Evolutionary conservation across 2,797 vertebrate genomes (phyloP), one percentile per base, ranked within the genome.

Genomic region (Mico argentatus): DNA sequence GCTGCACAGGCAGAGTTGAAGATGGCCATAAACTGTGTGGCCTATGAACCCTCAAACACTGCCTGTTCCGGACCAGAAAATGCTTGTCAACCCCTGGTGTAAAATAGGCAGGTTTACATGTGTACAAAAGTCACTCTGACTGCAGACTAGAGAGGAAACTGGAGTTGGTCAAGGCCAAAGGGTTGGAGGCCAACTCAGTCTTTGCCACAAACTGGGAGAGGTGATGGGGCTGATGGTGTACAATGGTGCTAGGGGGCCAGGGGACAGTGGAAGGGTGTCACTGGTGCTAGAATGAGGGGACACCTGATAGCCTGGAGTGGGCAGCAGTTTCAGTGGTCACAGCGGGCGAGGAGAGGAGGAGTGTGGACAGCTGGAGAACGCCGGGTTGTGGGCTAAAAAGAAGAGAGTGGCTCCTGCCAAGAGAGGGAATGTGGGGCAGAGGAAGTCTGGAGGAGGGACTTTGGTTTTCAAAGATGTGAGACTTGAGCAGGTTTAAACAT

Each of bases 101-200:
- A 6, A 70, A 24, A 1, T 0, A 22, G 19, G 7, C 50, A 36
- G 79, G 22, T 11, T 19, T 2, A 33, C 6, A 0, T 10, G 8
- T 26, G 39, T 2, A 64, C 24, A 1, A 4, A 88, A 36, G 19
- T 36, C 13, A 10, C 19, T 33, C 73, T 57, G 79, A 19, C 36
- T 12, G 33, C 36, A 4, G 85, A n/a, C 79, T 3, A 13, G 36
- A n/a, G 17, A n/a, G 7, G 0, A 26, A 59, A 0, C 3, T 15
- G 41, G 6, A 17, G 91, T 0, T 7, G 27, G 59, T 41, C 17
- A 73, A 57, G 76, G 75, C 19, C 27, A 27, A 6, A 33, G 14
- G 0, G 73, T 19, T 8, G 12, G 50, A 44, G 24, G 41, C 17
- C 13, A 20, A 10, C 27, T 27, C 14, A n/a, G 82, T 19, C 75